Evolutionary conservation across 2,888 invertebrate genomes (phyloP).

Genomic region (Anarsia innoxiella): DNA sequence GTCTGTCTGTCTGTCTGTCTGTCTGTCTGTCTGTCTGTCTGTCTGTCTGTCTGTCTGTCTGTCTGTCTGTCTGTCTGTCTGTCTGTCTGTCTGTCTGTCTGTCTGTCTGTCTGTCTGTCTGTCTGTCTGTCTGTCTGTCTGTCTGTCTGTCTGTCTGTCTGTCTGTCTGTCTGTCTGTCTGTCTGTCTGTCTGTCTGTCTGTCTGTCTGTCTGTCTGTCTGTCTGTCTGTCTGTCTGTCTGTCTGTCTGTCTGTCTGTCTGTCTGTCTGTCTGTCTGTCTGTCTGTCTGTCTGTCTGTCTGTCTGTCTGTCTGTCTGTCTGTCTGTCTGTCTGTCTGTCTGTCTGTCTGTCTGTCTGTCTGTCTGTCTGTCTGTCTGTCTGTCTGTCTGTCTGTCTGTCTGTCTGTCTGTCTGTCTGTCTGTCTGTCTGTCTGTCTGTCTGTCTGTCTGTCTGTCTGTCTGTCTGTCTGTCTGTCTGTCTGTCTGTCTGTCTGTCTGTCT

Average conservation of each 20-base stretch:
- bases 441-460: conserved; percentile 3
- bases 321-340: conserved; percentile 3
- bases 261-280: conserved; percentile 3
- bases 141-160: conserved; percentile 3
- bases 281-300: conserved; percentile 3
- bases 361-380: conserved; percentile 3
- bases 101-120: conserved; percentile 3
- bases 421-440: conserved; percentile 3
- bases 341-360: conserved; percentile 3
- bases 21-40: conserved; percentile 3
- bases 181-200: conserved; percentile 3
- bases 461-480: conserved; percentile 3
- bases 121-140: conserved; percentile 3
- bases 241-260: conserved; percentile 3
- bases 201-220: conserved; percentile 3
- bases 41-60: conserved; percentile 3
- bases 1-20: conserved; percentile 3
- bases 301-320: conserved; percentile 3
- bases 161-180: conserved; percentile 3
- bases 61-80: conserved; percentile 3
- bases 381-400: conserved; percentile 3
- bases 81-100: conserved; percentile 3
- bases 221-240: conserved; percentile 3
- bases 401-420: conserved; percentile 3
- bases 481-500: conserved; percentile 3